Conservation (phyloP, 53 echinoderm and acorn worm species). For the Arbacia lixula region DNA sequence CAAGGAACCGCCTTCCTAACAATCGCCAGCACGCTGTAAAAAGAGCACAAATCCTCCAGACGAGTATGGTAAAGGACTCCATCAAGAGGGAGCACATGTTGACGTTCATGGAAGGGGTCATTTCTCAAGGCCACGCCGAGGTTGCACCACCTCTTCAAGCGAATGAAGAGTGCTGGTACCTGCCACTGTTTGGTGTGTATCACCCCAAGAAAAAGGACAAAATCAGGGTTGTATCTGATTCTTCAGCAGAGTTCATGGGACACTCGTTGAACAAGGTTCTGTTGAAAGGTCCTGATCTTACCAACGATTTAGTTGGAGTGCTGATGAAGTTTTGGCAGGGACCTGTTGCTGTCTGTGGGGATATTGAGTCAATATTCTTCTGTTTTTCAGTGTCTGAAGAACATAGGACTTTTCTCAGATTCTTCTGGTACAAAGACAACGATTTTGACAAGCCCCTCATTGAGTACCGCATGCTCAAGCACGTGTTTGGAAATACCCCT, state of each 20-base stretch:
- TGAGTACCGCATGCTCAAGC: constrained; percentile 62
- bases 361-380: too few relatives aligned
- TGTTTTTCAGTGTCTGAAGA: too few relatives aligned
- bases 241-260: constrained; percentile 53
- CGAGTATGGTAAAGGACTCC: constrained; percentile 48
- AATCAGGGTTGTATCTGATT: constrained; percentile 60
- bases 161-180: constrained; percentile 45
- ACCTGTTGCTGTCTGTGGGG: too few relatives aligned
- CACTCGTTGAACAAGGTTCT: too few relatives aligned
- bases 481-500: constrained; percentile 63
- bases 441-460: constrained; percentile 22
- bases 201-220: constrained; percentile 54
- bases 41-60: constrained; percentile 49
- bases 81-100: constrained; percentile 62
- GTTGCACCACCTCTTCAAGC: constrained; percentile 54
- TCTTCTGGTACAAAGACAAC: constrained; percentile 66
- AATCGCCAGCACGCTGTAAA: constrained; percentile 42
- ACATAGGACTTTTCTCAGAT: constrained; percentile 43
- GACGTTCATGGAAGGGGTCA: constrained; percentile 59
- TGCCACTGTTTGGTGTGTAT: constrained; percentile 59
- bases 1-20: constrained; percentile 48
- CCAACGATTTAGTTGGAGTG: too few relatives aligned
- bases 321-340: too few relatives aligned
- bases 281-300: too few relatives aligned
- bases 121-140: constrained; percentile 62